phyloP scores from a whole-genome alignment of 2,888 invertebrate genomes.

The Hirtodrosophila cameraria region DNA sequence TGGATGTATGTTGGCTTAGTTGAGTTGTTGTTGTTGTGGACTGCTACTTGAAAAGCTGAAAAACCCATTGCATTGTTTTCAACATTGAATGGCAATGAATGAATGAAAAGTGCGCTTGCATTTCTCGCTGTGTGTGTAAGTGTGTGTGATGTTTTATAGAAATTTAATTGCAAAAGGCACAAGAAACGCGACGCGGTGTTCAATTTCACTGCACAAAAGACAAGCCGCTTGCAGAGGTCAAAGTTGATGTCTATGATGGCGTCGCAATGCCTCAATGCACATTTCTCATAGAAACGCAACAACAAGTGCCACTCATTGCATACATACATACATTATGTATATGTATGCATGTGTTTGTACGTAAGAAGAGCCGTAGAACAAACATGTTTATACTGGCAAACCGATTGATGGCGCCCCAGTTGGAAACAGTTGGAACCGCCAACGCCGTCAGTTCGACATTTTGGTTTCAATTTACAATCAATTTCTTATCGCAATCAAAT shows the following conservation, averaged over 20 bases:
- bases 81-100: slow-evolving; percentile 71
- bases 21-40: slow-evolving; percentile 23
- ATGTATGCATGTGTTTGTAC: neutral
- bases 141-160: slow-evolving; percentile 40
- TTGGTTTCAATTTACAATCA: slow-evolving; percentile 78
- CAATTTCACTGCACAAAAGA: slow-evolving; percentile 57
- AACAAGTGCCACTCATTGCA: slow-evolving; percentile 54
- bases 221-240: slow-evolving; percentile 70
- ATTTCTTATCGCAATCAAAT: slow-evolving; percentile 74
- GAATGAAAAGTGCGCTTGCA: slow-evolving; percentile 64
- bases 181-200: slow-evolving; percentile 50
- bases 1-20: slow-evolving; percentile 8
- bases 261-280: slow-evolving; percentile 57
- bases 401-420: slow-evolving; percentile 63
- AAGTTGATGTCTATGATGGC: slow-evolving; percentile 60
- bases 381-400: slow-evolving; percentile 57
- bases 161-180: slow-evolving; percentile 76
- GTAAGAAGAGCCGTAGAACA: slow-evolving; percentile 36
- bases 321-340: neutral
- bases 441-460: slow-evolving; percentile 48
- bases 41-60: slow-evolving; percentile 44
- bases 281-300: slow-evolving; percentile 44
- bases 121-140: slow-evolving; percentile 16
- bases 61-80: slow-evolving; percentile 72
- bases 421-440: slow-evolving; percentile 48